Base-by-base conservation (phyloP, 2,888 invertebrate genomes). In the Cataglyphis albicans region DNA sequence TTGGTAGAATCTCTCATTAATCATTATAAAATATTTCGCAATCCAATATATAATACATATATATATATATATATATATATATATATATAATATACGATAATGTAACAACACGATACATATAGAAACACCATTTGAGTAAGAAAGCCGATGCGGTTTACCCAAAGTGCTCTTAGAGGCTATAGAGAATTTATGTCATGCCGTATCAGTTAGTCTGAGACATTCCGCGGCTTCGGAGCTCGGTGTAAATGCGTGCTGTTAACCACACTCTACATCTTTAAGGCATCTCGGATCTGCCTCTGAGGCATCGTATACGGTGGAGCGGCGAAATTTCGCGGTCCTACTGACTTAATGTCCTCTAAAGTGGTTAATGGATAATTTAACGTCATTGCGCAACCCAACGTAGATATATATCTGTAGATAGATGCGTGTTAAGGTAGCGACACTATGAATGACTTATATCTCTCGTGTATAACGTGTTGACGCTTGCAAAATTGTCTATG, bases 331-430 rank as follows among this genome's bases (percentile, higher is more conserved):
- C 78, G 65, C 81, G 67, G 68, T 57, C 35, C 38, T 64, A 52
- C 81, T 81, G 85, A 76, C 83, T 85, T 81, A 70, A 82, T 82
- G 86, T 84, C 82, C 70, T 67, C 86, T 75, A 75, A 84, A 85
- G 84, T 85, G 84, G 81, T 84, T 89, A 87, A 87, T 87, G 84
- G 89, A 89, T 89, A 87, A 89, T 89, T 88, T 89, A 89, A 86
- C 82, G 81, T 75, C 65, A 52, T 73, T 74, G 44, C 57, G 48
- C 55, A 59, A 70, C 21, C 12, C 72, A 35, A n/a, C 25, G 44
- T 57, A 48, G n/a, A 74, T 29, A 38, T 21, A 21, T 44, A 15
- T 21, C 41, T n/a, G 6, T 12, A 6, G 25, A 38, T 35, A 35
- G 10, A 32, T 44, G 15, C 74, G 52, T 75, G 55, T 67, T 21